Evolutionary conservation across 2,113 vertebrate genomes (phyloP).

Genomic region (Condylura cristata): DNA sequence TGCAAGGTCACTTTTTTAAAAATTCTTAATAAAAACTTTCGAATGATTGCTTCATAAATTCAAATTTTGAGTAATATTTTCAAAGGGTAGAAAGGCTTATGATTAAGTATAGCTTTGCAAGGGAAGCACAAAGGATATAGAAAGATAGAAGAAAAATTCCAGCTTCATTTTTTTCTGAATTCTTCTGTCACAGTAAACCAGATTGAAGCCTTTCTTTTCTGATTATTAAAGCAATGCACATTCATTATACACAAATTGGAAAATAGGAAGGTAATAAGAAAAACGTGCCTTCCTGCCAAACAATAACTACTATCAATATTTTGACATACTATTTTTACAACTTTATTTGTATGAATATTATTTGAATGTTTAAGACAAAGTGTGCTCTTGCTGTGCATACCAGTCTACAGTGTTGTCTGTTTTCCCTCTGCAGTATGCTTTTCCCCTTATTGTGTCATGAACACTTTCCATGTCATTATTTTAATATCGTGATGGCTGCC

Average conservation of each 20-base stretch:
- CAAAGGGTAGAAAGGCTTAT: neutral
- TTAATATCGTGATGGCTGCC: neutral
- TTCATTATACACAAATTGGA: neutral
- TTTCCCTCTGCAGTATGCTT: neutral
- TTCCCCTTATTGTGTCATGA: neutral
- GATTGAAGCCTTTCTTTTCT: neutral
- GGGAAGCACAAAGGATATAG: neutral
- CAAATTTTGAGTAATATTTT: neutral
- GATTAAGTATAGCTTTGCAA: neutral
- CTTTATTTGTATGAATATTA: neutral
- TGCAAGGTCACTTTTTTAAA: neutral
- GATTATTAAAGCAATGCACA: neutral
- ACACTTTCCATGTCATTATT: neutral
- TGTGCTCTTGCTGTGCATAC: neutral
- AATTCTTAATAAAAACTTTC: constrained; percentile 42
- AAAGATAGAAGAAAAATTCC: neutral
- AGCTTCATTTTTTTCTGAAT: neutral
- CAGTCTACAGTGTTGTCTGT: neutral
- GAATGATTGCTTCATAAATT: constrained; percentile 6
- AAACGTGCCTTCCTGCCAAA: neutral
- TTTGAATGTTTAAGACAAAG: neutral
- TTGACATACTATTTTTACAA: neutral
- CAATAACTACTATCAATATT: neutral
- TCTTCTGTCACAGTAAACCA: neutral
- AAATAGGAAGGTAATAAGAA: neutral